Conservation (phyloP, 2,797 vertebrate species). For the Aphelocoma californica region DNA sequence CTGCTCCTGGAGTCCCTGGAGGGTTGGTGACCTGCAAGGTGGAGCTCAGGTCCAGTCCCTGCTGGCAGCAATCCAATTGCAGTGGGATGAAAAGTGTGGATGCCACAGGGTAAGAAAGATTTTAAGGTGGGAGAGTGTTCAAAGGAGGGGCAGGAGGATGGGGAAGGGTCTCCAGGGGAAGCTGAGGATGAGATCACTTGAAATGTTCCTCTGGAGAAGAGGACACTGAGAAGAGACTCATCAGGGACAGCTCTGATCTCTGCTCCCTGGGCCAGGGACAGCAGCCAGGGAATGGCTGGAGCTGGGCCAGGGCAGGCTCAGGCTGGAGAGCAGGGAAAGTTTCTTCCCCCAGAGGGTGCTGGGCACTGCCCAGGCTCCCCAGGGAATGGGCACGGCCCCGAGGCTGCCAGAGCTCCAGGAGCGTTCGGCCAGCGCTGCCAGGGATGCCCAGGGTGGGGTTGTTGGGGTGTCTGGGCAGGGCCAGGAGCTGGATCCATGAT, state of each 20-base stretch:
- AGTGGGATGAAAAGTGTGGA: neutral
- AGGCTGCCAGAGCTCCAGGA: neutral
- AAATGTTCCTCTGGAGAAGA: neutral
- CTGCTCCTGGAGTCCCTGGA: neutral
- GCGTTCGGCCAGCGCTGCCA: neutral
- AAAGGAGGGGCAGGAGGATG: neutral
- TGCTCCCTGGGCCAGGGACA: neutral
- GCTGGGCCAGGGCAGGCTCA: neutral
- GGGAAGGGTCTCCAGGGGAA: too few relatives aligned
- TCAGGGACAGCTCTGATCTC: rapidly evolving
- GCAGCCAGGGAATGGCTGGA: rapidly evolving
- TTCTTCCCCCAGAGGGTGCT: neutral
- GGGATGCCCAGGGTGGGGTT: neutral
- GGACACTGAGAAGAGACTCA: neutral
- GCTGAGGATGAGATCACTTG: neutral
- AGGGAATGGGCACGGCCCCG: neutral
- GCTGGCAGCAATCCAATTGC: neutral
- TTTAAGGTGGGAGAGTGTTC: neutral
- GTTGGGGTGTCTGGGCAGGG: neutral
- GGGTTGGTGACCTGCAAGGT: neutral
- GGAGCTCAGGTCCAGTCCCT: neutral
- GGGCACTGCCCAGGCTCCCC: neutral
- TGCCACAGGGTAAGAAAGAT: neutral
- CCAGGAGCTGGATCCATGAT: rapidly evolving
- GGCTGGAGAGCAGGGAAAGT: neutral